Evolutionary conservation across 2,113 vertebrate species (phyloP), one percentile per base, ranked within the genome.

Genomic region (Lota lota): DNA sequence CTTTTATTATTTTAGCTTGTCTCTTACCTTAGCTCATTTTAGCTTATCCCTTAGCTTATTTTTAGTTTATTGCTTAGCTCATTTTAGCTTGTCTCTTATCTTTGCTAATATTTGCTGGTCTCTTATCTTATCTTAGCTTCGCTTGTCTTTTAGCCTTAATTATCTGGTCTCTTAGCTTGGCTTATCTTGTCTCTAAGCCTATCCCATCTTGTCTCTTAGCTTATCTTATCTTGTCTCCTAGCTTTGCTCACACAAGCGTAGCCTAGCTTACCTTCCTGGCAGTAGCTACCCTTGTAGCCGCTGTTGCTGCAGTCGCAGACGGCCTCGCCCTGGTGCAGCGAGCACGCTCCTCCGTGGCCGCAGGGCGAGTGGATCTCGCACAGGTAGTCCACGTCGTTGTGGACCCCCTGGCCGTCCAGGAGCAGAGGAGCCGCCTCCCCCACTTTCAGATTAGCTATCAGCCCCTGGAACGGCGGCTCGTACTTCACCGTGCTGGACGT

Each of bases 401-500:
- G 92, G 64, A 97, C 92, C 18, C 96, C 94, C 65, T 97, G 96
- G 64, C 94, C 94, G 28, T 95, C 94, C 85, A 97, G 24, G 22
- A 97, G 90, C 3, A 93, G 82, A 0, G 94, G 95, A 0, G 93
- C 87, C 0, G 84, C 91, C 67, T 95, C 96, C 2, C 94, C 95
- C 72, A 97, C 75, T 82, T 94, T 94, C 70, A 98, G 83, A 85
- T 95, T 94, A 80, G 90, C 93, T 72, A 97, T 86, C 28, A 96
- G 83, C 17, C 96, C 96, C 1, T 86, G 91, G 88, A 95, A 97
- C 0, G 95, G 95, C 2, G 93, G 93, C 87, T 98, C 95, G n/a
- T 97, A 97, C 84, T 97, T 97, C 53, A 95, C 95, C 0, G 94
- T 95, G 93, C 95, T 96, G 75, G 95, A 96, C 0, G 95, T 97